A percentile compares a stretch with the other conserved stretches of the same genome.
These are phyloP conservation scores for Gasterosteus aculeatus DNA, from an alignment of 2,113 vertebrate genomes.

Conservation along the genomic window DNA sequence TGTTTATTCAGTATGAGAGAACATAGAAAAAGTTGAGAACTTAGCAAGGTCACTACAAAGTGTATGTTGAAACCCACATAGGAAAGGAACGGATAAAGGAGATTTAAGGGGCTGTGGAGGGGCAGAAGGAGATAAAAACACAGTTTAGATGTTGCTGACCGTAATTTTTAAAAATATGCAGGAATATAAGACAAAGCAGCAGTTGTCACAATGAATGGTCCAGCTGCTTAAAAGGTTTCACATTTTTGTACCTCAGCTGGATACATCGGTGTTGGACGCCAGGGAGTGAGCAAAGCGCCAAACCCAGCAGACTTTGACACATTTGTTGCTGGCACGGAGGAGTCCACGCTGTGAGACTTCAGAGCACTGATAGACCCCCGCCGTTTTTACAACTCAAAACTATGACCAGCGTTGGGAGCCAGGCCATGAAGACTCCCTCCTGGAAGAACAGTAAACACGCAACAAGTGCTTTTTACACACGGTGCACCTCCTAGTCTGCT, in stretches of 20 bases:
- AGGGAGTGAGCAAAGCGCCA: conserved; percentile 75
- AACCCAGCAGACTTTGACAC: conserved; percentile 84
- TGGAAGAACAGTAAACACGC: conserved; percentile 65
- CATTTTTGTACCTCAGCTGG: conserved; percentile 89
- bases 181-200: conserved; percentile 84
- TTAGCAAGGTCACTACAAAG: conserved; percentile 85
- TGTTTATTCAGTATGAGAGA: conserved; percentile 84
- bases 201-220: conserved; percentile 83
- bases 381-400: conserved; percentile 57
- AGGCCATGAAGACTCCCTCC: conserved; percentile 49
- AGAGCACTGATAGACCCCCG: conserved; percentile 63
- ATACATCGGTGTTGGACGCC: conserved; percentile 77
- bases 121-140: conserved; percentile 81
- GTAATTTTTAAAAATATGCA: conserved; percentile 84
- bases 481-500: conserved; percentile 24
- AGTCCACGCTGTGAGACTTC: conserved; percentile 64
- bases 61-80: conserved; percentile 85
- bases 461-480: conserved; percentile 67
- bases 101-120: conserved; percentile 72
- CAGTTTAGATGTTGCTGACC: conserved; percentile 86
- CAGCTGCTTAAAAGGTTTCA: conserved; percentile 86
- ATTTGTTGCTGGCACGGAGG: conserved; percentile 80
- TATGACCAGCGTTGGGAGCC: conserved; percentile 41
- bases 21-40: conserved; percentile 83
- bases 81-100: conserved; percentile 78